Percentiles rank a stretch among this genome's conserved stretches.
phyloP scores from a whole-genome alignment of 2,797 vertebrate species.

The Malurus leucopterus region DNA sequence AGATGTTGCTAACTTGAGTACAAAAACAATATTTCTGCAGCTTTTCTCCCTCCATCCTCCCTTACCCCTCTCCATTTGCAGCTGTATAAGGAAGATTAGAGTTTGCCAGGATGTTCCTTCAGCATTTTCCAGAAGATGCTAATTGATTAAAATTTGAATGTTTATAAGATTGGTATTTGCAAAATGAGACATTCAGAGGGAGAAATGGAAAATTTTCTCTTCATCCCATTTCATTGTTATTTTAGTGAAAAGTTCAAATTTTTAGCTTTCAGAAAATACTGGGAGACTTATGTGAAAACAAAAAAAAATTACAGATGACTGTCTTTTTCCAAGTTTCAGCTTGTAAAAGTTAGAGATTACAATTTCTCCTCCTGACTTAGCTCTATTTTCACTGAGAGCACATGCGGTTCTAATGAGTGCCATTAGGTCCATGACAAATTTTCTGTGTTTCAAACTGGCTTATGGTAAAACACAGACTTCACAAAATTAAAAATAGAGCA shows the following conservation, averaged over 20 bases:
- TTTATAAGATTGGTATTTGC: not conserved
- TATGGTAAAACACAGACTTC: constrained; percentile 40
- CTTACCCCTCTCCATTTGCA: not conserved
- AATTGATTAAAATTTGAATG: constrained; percentile 9
- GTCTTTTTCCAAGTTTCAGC: constrained; percentile 5
- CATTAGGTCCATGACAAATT: constrained; percentile 41
- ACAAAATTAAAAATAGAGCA: constrained; percentile 57
- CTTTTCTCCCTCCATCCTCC: not conserved
- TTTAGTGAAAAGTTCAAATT: constrained; percentile 10
- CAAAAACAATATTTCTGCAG: not conserved
- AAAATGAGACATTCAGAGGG: constrained; percentile 12
- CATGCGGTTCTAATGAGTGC: constrained; percentile 31
- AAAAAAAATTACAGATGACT: not conserved
- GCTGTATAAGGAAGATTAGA: not conserved
- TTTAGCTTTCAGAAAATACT: constrained; percentile 10
- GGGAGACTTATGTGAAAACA: not conserved
- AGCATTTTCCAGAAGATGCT: not conserved
- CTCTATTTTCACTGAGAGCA: constrained; percentile 49
- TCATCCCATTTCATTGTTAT: not conserved
- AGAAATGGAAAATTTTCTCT: not conserved
- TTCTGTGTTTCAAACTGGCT: constrained; percentile 29
- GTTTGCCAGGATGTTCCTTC: not conserved
- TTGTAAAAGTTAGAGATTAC: constrained; percentile 21
- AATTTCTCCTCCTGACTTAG: constrained; percentile 26
- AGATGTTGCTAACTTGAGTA: not conserved